These are phyloP conservation scores for Ispidina lecontei DNA, from an alignment of 2,797 vertebrate species.

Conservation along the genomic window DNA sequence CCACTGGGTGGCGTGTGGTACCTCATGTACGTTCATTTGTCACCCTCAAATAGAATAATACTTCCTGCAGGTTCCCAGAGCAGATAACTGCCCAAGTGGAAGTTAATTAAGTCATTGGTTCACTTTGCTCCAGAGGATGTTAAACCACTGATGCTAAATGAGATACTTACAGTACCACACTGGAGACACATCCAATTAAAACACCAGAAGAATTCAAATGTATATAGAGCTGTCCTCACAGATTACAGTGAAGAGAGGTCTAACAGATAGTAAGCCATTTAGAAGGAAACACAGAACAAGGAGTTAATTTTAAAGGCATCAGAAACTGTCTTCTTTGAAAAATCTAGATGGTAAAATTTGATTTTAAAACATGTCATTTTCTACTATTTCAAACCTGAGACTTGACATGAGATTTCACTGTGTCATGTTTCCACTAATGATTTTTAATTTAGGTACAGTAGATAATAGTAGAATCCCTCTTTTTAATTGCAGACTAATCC, in stretches of 20 bases:
- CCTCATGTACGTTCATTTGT: constrained; percentile 68
- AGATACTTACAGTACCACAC: not conserved
- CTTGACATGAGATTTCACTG: not conserved
- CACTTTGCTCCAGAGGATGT: constrained; percentile 47
- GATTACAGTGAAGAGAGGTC: not conserved
- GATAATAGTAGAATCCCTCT: not conserved
- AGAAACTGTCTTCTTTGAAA: not conserved
- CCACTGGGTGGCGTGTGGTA: constrained; percentile 63
- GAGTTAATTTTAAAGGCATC: not conserved
- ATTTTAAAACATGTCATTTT: not conserved
- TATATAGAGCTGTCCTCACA: not conserved
- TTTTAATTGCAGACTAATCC: not conserved
- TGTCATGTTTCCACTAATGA: not conserved
- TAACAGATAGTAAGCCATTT: not conserved
- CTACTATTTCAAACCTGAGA: not conserved
- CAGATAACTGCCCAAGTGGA: constrained; percentile 66
- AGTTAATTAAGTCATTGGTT: constrained; percentile 72
- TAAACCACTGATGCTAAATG: constrained; percentile 4
- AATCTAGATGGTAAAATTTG: not conserved
- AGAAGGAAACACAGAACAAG: not conserved
- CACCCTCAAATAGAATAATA: constrained; percentile 64
- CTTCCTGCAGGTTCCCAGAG: constrained; percentile 58
- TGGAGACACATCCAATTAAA: constrained; percentile 14
- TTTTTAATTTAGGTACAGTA: not conserved
- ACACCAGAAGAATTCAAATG: constrained; percentile 8